Base-by-base conservation (phyloP, 2,888 invertebrate species). In the Cheilosia scutellata region DNA sequence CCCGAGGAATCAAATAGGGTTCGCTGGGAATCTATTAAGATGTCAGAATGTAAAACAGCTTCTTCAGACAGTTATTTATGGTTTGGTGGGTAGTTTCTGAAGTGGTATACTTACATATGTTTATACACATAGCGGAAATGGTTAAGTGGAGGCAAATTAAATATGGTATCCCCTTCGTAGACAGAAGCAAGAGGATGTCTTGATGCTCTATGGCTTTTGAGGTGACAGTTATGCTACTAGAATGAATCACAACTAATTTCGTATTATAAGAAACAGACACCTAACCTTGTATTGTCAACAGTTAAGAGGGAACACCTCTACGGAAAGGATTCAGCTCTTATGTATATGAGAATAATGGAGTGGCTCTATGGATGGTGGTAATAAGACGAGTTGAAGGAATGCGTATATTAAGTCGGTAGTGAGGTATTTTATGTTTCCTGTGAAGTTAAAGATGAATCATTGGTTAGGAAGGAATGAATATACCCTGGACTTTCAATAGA, bases 51-150 rank as follows among this genome's bases (percentile, higher is more conserved):
- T 63, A 57, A 58, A 65, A 51, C 58, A 79, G 71, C 31, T 42
- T 57, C 57, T 79, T 57, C 71, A 63, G 78, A 71, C 78, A 79
- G 78, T 71, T 72, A 79, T 72, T 79, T 79, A 72, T 72, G 29
- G 71, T 47, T 55, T 20, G 44, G 33, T 27, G 5, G 49, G 62
- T 53, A 51, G 27, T 44, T 31, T 29, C n/a, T 51, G 37, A 62
- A 53, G 42, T 20, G 53, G 42, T 40, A n/a, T 11, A 20, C 6
- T 7, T n/a, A n/a, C 16, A 13, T 7, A 47, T 16, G 51, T 47
- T 20, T 3, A 13, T 13, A 11, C 27, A 37, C 20, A 20, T 20
- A 2, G 53, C 5, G 42, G n/a, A 7, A 29, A 29, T 60, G 42
- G 42, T 44, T 40, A 2, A 11, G 31, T 51, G 49, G 31, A 49